phyloP scores from a whole-genome alignment of 2,888 invertebrate genomes.

The Crematogaster levior region DNA sequence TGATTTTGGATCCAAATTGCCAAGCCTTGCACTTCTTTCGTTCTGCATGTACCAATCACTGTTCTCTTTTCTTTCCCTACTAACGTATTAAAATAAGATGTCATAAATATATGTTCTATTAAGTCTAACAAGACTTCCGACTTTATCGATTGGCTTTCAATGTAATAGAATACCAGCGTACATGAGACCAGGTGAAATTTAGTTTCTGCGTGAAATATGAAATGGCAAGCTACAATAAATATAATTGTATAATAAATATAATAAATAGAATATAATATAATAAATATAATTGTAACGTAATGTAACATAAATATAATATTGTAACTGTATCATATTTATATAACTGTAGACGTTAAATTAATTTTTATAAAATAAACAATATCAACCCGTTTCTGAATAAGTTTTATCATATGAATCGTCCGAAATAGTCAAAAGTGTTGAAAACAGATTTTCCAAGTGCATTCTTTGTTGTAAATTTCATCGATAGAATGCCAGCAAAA shows the following conservation, averaged over 20 bases:
- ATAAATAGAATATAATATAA: too few species aligned
- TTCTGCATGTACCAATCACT: too few species aligned
- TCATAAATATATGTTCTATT: slow-evolving; percentile 90
- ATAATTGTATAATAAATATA: neutral
- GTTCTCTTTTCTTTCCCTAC: neutral
- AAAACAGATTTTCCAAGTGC: too few species aligned
- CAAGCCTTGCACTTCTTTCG: slow-evolving; percentile 94
- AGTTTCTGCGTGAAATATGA: slow-evolving; percentile 90
- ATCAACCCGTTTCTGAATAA: too few species aligned
- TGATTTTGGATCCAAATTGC: slow-evolving; percentile 92
- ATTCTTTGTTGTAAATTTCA: too few species aligned
- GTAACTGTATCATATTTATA: too few species aligned
- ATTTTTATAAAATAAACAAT: neutral
- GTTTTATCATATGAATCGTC: too few species aligned
- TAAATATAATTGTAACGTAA: too few species aligned
- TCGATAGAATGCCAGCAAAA: too few species aligned
- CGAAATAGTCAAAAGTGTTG: too few species aligned
- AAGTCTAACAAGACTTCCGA: slow-evolving; percentile 94
- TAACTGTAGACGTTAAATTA: too few species aligned
- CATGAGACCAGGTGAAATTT: slow-evolving; percentile 96
- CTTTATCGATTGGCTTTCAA: slow-evolving; percentile 91
- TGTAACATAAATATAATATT: too few species aligned
- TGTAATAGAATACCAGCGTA: slow-evolving; percentile 94
- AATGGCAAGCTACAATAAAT: slow-evolving; percentile 88
- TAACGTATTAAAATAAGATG: neutral